These are phyloP conservation scores for Dolichomitus sp. DNA, from an alignment of 2,888 invertebrate genomes.

Conservation along the genomic window DNA sequence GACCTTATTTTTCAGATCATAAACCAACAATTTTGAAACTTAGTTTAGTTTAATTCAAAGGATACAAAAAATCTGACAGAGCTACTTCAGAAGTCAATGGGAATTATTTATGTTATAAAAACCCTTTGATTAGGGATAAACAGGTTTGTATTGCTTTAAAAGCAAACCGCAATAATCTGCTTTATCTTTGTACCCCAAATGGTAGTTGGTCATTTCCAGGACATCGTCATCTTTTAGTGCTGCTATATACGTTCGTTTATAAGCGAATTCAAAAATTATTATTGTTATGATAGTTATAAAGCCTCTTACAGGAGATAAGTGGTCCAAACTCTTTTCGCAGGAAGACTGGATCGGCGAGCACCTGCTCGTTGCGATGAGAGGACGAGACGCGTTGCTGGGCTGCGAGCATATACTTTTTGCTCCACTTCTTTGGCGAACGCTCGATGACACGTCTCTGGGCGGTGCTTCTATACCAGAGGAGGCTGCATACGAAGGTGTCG, in stretches of 20 bases:
- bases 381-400: constrained; percentile 36
- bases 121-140: not conserved
- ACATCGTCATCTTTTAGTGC: not conserved
- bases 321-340: constrained; percentile 50
- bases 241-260: not conserved
- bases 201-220: not conserved
- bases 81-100: too few species aligned
- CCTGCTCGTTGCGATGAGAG: constrained; percentile 57
- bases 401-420: constrained; percentile 42
- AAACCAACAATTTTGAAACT: not conserved
- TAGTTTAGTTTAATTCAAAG: not conserved
- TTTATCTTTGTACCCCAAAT: not conserved
- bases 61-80: not conserved
- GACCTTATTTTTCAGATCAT: not conserved
- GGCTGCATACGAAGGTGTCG: constrained; percentile 54
- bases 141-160: not conserved
- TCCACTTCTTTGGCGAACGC: constrained; percentile 46
- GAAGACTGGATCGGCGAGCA: constrained; percentile 52
- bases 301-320: constrained; percentile 33
- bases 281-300: constrained; percentile 14
- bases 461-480: constrained; percentile 24
- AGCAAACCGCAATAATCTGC: constrained; percentile 1
- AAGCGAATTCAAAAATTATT: not conserved
- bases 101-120: too few species aligned
- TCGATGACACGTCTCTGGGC: constrained; percentile 56